These are phyloP conservation scores for Drosophila subsilvestris DNA, from an alignment of 2,888 invertebrate genomes.

Conservation along the genomic window DNA sequence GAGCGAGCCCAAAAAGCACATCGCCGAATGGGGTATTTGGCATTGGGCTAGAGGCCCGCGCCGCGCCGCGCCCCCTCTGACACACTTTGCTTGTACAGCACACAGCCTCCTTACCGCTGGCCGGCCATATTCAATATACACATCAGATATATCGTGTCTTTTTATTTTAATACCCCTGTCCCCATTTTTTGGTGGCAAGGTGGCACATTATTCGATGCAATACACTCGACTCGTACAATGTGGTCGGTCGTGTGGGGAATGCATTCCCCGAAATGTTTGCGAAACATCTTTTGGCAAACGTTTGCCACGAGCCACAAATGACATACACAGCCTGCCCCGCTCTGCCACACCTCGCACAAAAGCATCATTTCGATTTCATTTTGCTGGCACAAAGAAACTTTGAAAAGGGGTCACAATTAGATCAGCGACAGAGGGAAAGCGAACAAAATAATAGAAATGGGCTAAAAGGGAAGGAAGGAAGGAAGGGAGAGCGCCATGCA, in stretches of 20 bases:
- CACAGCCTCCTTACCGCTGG: constrained; percentile 44
- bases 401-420: constrained; percentile 55
- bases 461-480: background rate
- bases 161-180: constrained; percentile 1
- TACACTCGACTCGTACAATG: constrained; percentile 16
- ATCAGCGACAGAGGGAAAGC: constrained; percentile 10
- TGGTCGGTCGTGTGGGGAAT: constrained; percentile 31
- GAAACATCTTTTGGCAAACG: constrained; percentile 60
- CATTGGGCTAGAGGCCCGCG: constrained; percentile 55
- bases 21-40: constrained; percentile 62
- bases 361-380: constrained; percentile 72
- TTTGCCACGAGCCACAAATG: constrained; percentile 69
- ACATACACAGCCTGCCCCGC: constrained; percentile 26
- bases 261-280: constrained; percentile 63
- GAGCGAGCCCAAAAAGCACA: constrained; percentile 34
- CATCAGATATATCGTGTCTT: constrained; percentile 8
- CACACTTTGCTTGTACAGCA: constrained; percentile 54
- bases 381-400: constrained; percentile 28
- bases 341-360: constrained; percentile 41
- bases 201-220: constrained; percentile 23
- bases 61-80: constrained; percentile 46
- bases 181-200: constrained; percentile 7
- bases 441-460: constrained; percentile 4
- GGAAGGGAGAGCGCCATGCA: constrained; percentile 6
- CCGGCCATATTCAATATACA: constrained; percentile 35